Percentiles rank a stretch among this genome's conserved stretches.
These are phyloP conservation scores for Xenopus petersii DNA, from an alignment of 2,797 vertebrate species.

Conservation along the genomic window DNA sequence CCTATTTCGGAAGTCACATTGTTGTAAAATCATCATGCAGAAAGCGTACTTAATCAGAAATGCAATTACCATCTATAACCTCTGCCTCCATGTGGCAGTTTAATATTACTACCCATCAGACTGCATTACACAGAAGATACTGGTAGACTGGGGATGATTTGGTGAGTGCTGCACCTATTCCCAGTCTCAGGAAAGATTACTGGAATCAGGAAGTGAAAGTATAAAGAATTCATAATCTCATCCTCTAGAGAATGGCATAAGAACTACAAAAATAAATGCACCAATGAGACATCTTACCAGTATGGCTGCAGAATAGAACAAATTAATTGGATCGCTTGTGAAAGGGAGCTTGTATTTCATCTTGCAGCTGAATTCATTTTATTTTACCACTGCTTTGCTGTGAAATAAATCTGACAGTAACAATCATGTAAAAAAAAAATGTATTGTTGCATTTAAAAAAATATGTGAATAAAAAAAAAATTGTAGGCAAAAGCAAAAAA, in stretches of 20 bases:
- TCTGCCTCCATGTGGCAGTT: slow-evolving; percentile 36
- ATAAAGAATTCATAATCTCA: slow-evolving; percentile 23
- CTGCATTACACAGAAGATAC: slow-evolving; percentile 25
- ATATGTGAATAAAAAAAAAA: neutral
- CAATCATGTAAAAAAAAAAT: neutral
- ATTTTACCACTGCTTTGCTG: slow-evolving; percentile 4
- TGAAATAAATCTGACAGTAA: neutral
- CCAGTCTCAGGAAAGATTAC: slow-evolving; percentile 37
- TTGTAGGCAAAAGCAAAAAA: no score
- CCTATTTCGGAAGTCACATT: slow-evolving; percentile 19
- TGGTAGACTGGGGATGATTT: slow-evolving; percentile 14
- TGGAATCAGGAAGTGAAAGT: slow-evolving; percentile 24
- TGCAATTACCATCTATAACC: slow-evolving; percentile 45
- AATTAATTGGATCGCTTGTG: slow-evolving; percentile 25
- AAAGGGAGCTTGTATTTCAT: slow-evolving; percentile 12
- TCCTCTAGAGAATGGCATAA: slow-evolving; percentile 18
- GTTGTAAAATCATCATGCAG: slow-evolving; percentile 30
- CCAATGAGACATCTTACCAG: slow-evolving; percentile 20
- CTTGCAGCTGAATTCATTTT: slow-evolving; percentile 4
- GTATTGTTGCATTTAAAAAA: neutral
- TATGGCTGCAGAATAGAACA: neutral
- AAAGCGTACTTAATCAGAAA: slow-evolving; percentile 39
- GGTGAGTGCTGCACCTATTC: slow-evolving; percentile 32
- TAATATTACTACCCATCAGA: slow-evolving; percentile 35
- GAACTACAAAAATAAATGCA: slow-evolving; percentile 24